phyloP scores from a whole-genome alignment of 2,797 vertebrate genomes.

The Eulemur albifrons region DNA sequence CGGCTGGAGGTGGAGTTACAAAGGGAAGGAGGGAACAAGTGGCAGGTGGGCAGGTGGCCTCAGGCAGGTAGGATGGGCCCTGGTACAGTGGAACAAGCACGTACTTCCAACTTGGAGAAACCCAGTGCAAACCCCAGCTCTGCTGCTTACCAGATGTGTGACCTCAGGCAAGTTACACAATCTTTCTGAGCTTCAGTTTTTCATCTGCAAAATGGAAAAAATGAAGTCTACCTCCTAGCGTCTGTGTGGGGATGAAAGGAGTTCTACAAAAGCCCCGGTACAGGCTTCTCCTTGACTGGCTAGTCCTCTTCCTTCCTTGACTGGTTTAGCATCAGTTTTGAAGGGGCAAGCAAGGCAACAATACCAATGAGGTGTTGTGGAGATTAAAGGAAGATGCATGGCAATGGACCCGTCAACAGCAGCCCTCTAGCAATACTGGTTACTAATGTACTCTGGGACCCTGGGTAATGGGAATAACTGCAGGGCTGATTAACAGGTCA shows the following conservation, averaged over 20 bases:
- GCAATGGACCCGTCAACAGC: background rate
- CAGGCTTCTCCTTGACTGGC: background rate
- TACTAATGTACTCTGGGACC: background rate
- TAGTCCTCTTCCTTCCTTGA: background rate
- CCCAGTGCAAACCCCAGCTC: background rate
- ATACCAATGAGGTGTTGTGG: background rate
- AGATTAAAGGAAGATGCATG: background rate
- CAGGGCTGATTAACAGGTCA: background rate
- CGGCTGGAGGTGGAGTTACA: background rate
- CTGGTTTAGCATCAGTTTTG: background rate
- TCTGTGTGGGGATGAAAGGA: background rate
- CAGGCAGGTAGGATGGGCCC: background rate
- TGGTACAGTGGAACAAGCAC: background rate
- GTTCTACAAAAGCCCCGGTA: background rate
- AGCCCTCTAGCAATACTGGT: background rate
- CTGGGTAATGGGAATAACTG: background rate
- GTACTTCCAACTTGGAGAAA: background rate
- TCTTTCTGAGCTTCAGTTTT: background rate
- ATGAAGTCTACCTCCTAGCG: background rate
- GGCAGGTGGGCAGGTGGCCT: background rate
- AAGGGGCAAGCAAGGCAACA: background rate
- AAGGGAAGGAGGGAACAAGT: background rate
- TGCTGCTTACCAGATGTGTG: background rate
- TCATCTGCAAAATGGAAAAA: background rate
- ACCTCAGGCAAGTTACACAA: background rate